Percentiles rank a stretch among this genome's conserved stretches.
phyloP scores from a whole-genome alignment of 2,797 vertebrate genomes.

The Phrynocephalus vlangalii region DNA sequence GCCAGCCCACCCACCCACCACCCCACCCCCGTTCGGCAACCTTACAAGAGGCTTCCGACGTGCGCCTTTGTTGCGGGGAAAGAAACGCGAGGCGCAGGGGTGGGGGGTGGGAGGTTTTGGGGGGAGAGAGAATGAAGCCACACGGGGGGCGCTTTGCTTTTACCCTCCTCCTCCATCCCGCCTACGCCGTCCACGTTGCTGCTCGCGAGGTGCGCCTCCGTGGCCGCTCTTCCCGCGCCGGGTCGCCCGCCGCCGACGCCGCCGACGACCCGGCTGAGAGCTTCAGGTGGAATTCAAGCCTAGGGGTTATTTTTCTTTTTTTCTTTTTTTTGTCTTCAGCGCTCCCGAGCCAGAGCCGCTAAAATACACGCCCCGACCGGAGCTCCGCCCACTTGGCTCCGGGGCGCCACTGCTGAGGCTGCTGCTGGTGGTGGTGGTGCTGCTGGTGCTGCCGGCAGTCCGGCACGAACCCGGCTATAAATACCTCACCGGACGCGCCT shows the following conservation, averaged over 20 bases:
- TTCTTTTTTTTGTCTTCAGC: no score
- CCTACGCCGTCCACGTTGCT: constrained; percentile 21
- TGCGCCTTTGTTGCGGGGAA: no score
- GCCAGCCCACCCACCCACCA: no score
- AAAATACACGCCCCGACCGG: not conserved
- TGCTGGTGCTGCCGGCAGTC: not conserved
- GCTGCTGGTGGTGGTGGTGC: not conserved
- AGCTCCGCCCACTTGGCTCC: not conserved
- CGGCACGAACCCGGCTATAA: constrained; percentile 50
- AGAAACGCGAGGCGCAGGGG: no score
- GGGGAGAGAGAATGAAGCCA: not conserved
- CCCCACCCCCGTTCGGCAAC: no score
- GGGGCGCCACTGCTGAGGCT: no score
- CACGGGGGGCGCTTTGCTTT: constrained; percentile 25
- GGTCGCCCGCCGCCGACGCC: not conserved
- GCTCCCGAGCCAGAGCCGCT: no score
- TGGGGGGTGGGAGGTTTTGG: no score
- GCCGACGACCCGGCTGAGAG: constrained; percentile 4
- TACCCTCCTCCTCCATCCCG: constrained; percentile 75
- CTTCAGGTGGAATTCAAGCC: constrained; percentile 22
- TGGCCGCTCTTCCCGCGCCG: not conserved
- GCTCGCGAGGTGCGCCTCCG: constrained; percentile 41
- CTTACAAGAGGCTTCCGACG: no score
- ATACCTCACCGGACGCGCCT: constrained; percentile 32
- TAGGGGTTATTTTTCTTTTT: no score